Conservation (phyloP, 2,888 invertebrate genomes). For the Eupithecia vulgata region DNA sequence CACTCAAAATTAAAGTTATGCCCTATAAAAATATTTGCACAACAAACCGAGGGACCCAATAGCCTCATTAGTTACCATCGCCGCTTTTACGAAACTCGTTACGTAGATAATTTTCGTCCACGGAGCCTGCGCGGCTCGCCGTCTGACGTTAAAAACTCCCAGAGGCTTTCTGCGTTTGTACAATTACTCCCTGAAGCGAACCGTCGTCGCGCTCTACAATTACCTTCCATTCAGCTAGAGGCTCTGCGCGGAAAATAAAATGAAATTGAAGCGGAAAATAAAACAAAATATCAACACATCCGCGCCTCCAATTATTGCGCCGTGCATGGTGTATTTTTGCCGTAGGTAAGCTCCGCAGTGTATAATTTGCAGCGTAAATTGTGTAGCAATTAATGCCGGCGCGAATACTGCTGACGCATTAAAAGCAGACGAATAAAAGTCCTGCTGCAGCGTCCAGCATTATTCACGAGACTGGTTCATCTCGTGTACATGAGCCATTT, state of each 20-base stretch:
- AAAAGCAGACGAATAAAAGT: conserved; percentile 58
- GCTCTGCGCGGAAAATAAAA: conserved; percentile 73
- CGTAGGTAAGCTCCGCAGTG: conserved; percentile 48
- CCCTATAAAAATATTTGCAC: conserved; percentile 75
- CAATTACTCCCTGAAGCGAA: conserved; percentile 82
- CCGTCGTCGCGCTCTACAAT: conserved; percentile 79
- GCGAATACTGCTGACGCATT: conserved; percentile 49
- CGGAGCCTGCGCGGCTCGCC: conserved; percentile 70
- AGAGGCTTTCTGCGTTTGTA: conserved; percentile 76
- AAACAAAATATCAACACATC: conserved; percentile 75
- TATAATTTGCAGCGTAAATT: conserved; percentile 58
- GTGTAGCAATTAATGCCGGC: conserved; percentile 61
- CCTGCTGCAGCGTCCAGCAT: conserved; percentile 47
- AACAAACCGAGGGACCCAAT: conserved; percentile 74
- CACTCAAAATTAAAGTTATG: conserved; percentile 77
- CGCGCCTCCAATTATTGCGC: conserved; percentile 64
- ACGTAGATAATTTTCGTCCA: conserved; percentile 79
- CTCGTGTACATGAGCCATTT: conserved; percentile 37
- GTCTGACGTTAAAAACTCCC: conserved; percentile 81
- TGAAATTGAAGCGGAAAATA: conserved; percentile 78
- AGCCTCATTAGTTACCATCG: conserved; percentile 78
- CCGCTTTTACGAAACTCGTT: conserved; percentile 79
- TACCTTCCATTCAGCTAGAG: conserved; percentile 79
- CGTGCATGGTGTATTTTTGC: conserved; percentile 54
- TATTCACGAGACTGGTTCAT: conserved; percentile 39